Evolutionary conservation across 2,797 vertebrate genomes (phyloP), one percentile per base, ranked within the genome.

Genomic region (Aeoliscus strigatus): DNA sequence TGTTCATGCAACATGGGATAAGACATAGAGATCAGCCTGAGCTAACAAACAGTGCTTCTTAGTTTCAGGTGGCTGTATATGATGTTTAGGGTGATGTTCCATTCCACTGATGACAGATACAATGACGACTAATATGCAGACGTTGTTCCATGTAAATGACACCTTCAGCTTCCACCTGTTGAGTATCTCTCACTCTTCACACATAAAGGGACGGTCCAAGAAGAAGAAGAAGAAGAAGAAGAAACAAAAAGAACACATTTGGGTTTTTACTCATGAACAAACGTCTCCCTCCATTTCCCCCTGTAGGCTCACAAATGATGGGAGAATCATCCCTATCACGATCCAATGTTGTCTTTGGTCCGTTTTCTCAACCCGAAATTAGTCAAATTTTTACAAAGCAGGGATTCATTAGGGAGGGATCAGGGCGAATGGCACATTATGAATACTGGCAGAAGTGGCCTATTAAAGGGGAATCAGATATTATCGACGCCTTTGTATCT

Each of bases 391-490:
- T 66, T 64, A 58, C 70, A 73, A 81, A 81, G 73, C 38, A 4
- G 30, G 54, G 78, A 81, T 73, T 71, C 73, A 80, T 82, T 84
- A 81, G 61, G 59, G 71, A 75, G 64, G 60, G 61, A 80, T 77
- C 63, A 55, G 49, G 46, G 67, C 70, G 79, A 86, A 87, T 77
- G 78, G 80, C 68, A 83, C 66, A 81, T 86, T 86, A 83, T 81
- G 77, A 86, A 79, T 55, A 71, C 59, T 77, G 65, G 69, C 79
- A 84, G 80, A 79, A 84, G 70, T 74, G 75, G 80, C 70, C 77
- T 67, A 86, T 89, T 87, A 87, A 81, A 79, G 64, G 65, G 27
- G 66, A 83, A 84, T 86, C 78, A 75, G 66, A 82, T 65, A 73
- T 80, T 77, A 81, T 84, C 62, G 48, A 80, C 51, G 75, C 57